A percentile compares a stretch with the other conserved stretches of the same genome.
Conservation (phyloP, 2,797 vertebrate genomes). For the Cryptoblepharus egeriae region DNA sequence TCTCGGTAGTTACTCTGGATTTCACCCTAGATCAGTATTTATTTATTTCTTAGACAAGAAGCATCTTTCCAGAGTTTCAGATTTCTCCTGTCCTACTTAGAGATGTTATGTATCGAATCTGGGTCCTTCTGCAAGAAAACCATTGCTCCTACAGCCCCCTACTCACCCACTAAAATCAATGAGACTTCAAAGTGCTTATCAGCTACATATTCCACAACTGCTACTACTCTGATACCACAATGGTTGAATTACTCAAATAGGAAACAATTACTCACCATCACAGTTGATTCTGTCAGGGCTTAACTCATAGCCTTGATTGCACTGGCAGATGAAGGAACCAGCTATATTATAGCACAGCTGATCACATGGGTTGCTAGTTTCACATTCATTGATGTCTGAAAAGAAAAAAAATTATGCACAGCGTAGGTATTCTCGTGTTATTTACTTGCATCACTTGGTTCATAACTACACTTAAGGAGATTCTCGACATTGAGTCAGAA, state of each 20-base stretch:
- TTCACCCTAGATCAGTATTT: too few relatives aligned
- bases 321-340: slow-evolving; percentile 96
- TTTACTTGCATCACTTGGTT: too few relatives aligned
- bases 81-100: too few relatives aligned
- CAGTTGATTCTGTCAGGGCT: slow-evolving; percentile 90
- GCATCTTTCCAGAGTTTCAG: too few relatives aligned
- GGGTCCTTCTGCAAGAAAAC: too few relatives aligned
- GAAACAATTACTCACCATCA: slow-evolving; percentile 80
- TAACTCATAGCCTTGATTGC: slow-evolving; percentile 92
- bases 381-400: slow-evolving; percentile 94
- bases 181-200: too few relatives aligned
- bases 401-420: slow-evolving; percentile 67
- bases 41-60: too few relatives aligned
- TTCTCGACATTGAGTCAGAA: neutral
- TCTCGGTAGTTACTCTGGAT: too few relatives aligned
- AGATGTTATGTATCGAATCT: too few relatives aligned
- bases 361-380: slow-evolving; percentile 89
- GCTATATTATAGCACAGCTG: slow-evolving; percentile 96
- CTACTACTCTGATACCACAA: too few relatives aligned
- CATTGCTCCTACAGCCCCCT: too few relatives aligned
- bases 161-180: neutral
- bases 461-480: neutral
- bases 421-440: slow-evolving; percentile 30
- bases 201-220: too few relatives aligned
- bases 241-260: neutral